Evolutionary conservation across 2,888 invertebrate genomes (phyloP), one percentile per base, ranked within the genome.

Genomic region (Priocnemis perturbator): DNA sequence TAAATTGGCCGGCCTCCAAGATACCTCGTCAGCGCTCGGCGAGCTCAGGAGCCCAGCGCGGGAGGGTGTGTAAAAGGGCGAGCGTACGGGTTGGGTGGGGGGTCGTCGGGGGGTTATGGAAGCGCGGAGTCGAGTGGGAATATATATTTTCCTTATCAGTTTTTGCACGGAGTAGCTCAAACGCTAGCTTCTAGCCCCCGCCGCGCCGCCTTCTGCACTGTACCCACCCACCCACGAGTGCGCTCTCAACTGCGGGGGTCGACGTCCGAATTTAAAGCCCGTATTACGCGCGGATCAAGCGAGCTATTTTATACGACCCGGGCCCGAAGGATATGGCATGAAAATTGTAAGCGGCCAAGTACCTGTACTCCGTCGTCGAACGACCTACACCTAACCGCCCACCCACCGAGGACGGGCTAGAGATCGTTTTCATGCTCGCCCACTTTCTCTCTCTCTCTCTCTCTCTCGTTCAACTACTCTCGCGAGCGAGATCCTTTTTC

Each of bases 1-100:
- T 73, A 83, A 82, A 82, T 82, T 83, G 81, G 79, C 79, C 56
- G 47, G 37, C 19, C 67, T 81, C 81, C 79, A 79, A 73, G 71
- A 69, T 68, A 77, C 71, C 76, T 76, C 76, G 83, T 81, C 82
- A 78, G 81, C 77, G 64, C 44, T 48, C 47, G n/a, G n/a, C 57
- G 60, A 66, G 19, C 21, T 52, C 20, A 45, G 60, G 52, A 64
- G 37, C 21, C 21, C 17, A 47, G 50, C 19, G 23, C 44, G 23
- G 26, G 37, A 23, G 19, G 19, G 59, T 17, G 45, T 64, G 61
- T 67, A 26, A 71, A 59, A 50, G 67, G 37, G n/a, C 37, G 57
- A 53, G 21, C 9, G 11, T 19, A 52, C 11, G 11, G 52, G 11
- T 9, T 17, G 52, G 19, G 20, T 3, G 52, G 52, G 19, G 20